phyloP scores from a whole-genome alignment of 2,113 vertebrate genomes.

The Trematomus loennbergii region DNA sequence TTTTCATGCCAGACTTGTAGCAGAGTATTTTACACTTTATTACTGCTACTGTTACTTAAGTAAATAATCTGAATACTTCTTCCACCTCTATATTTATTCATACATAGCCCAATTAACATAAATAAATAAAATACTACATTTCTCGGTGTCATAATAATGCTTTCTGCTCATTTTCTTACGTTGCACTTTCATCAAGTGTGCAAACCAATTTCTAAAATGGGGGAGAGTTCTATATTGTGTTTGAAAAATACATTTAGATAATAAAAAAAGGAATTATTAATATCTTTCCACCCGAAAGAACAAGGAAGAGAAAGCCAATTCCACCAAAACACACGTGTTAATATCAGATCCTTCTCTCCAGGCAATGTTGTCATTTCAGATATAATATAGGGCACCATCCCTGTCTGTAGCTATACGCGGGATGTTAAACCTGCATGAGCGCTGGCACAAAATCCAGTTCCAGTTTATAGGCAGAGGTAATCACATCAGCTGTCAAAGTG shows the following conservation, averaged over 20 bases:
- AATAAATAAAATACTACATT: background rate
- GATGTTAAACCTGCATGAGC: conserved; percentile 7
- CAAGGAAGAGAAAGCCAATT: background rate
- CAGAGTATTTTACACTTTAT: no score
- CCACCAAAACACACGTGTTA: background rate
- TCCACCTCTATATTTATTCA: background rate
- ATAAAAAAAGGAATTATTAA: background rate
- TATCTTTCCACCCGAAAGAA: background rate
- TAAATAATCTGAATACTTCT: no score
- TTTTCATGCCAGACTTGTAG: no score
- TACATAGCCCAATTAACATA: background rate
- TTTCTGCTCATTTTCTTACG: background rate
- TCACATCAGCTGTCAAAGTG: conserved; percentile 16
- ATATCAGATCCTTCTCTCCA: background rate
- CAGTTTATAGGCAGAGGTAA: background rate
- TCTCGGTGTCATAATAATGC: background rate
- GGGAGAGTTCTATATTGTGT: background rate
- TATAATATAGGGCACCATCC: background rate
- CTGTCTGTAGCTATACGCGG: conserved; percentile 3
- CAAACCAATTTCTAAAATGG: background rate
- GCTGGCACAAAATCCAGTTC: background rate
- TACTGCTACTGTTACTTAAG: no score
- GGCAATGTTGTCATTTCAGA: conserved; percentile 1
- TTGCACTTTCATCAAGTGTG: conserved; percentile 5
- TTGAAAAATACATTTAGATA: background rate